phyloP scores from a whole-genome alignment of 1,140 invertebrate genomes.

The Hyposmocoma kahamanoa region DNA sequence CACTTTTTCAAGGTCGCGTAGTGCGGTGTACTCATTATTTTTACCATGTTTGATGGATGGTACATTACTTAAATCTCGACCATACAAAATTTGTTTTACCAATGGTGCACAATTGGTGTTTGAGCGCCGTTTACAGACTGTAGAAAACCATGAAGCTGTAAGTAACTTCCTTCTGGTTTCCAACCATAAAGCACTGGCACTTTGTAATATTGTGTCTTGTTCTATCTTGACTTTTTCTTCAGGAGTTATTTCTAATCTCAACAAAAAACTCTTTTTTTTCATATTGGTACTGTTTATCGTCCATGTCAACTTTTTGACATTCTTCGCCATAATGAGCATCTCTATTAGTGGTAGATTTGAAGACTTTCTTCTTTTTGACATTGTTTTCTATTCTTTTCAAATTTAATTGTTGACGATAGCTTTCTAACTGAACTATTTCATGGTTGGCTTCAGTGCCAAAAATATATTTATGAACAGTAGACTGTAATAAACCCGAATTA shows the following conservation, averaged over 20 bases:
- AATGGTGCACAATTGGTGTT: neutral
- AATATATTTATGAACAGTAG: neutral
- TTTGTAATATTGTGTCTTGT: neutral
- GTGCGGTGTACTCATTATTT: constrained; percentile 9
- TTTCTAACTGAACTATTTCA: neutral
- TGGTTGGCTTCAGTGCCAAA: neutral
- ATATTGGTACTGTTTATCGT: neutral
- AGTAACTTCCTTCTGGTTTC: neutral
- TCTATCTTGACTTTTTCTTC: neutral
- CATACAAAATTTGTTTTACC: neutral
- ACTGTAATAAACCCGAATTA: constrained; percentile 4
- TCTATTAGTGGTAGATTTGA: neutral
- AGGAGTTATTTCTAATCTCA: neutral
- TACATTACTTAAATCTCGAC: neutral
- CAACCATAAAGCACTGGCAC: neutral
- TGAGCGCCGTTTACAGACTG: neutral
- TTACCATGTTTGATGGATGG: constrained; percentile 8
- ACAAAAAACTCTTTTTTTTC: neutral
- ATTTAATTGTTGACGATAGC: neutral
- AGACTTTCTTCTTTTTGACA: neutral
- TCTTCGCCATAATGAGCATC: neutral
- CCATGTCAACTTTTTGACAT: neutral
- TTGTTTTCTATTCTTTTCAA: constrained; percentile 1
- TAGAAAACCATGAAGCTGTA: neutral
- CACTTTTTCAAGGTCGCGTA: constrained; percentile 7